phyloP scores from a whole-genome alignment of 2,113 vertebrate genomes.

The Muscicapa adusta region DNA sequence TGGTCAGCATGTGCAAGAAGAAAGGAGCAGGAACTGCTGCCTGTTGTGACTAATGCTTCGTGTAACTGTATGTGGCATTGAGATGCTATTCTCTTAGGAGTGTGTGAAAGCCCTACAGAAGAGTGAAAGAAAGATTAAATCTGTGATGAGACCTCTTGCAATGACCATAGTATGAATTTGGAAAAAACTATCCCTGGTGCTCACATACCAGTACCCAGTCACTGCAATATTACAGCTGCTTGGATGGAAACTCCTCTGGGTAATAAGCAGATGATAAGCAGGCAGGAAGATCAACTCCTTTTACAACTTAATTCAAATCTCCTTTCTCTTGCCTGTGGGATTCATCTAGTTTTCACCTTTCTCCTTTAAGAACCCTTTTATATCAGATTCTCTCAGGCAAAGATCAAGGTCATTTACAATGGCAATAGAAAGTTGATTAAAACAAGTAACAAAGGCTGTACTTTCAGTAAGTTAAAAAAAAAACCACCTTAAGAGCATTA shows the following conservation, averaged over 20 bases:
- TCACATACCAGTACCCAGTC: not conserved
- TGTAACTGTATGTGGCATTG: not conserved
- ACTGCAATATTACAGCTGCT: not conserved
- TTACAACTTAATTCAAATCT: not conserved
- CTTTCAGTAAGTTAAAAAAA: not conserved
- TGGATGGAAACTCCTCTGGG: not conserved
- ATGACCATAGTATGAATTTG: not conserved
- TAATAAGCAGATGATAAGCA: not conserved
- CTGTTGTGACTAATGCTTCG: not conserved
- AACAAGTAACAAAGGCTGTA: not conserved
- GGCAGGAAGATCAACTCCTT: not conserved
- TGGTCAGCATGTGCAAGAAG: not conserved
- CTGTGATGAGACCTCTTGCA: not conserved
- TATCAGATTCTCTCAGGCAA: not conserved
- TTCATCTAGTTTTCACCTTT: not conserved
- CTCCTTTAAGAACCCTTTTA: not conserved
- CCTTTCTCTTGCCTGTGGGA: slow-evolving; percentile 3
- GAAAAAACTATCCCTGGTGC: not conserved
- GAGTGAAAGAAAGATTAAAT: not conserved
- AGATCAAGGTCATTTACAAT: slow-evolving; percentile 27
- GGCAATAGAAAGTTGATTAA: slow-evolving; percentile 1
- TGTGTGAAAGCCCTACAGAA: not conserved
- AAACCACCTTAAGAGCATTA: not conserved
- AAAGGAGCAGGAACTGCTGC: not conserved
- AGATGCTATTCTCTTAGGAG: not conserved